Conservation (phyloP, 2,888 invertebrate genomes). For the Ferrisia virgata region DNA sequence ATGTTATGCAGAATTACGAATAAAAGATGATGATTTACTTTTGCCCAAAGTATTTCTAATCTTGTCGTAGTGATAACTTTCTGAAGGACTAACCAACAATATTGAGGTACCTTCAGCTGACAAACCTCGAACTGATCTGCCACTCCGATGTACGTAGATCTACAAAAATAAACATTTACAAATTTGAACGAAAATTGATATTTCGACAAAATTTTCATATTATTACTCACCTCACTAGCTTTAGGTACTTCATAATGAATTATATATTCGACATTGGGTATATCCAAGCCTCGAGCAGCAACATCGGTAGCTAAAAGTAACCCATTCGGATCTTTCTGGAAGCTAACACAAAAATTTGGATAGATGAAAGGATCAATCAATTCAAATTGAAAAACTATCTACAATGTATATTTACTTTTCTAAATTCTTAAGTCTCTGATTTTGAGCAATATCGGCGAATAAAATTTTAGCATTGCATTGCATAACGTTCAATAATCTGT, state of each 20-base stretch:
- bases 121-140: slow-evolving; percentile 88
- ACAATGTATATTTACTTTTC: slow-evolving; percentile 67
- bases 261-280: slow-evolving; percentile 89
- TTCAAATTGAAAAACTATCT: too few species aligned
- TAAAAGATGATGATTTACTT: slow-evolving; percentile 10
- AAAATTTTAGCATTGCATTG: slow-evolving; percentile 72
- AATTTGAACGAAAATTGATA: neutral
- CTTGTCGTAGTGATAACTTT: slow-evolving; percentile 56
- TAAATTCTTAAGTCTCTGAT: slow-evolving; percentile 87
- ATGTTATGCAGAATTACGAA: too few species aligned
- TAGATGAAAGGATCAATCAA: too few species aligned
- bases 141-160: slow-evolving; percentile 95
- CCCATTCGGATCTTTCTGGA: slow-evolving; percentile 64
- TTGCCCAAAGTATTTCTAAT: slow-evolving; percentile 27
- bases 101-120: slow-evolving; percentile 79
- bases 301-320: slow-evolving; percentile 88
- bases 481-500: slow-evolving; percentile 55
- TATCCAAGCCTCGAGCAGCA: slow-evolving; percentile 94
- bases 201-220: neutral
- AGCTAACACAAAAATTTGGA: slow-evolving; percentile 46
- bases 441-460: slow-evolving; percentile 89
- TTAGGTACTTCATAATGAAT: slow-evolving; percentile 95
- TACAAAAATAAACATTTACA: slow-evolving; percentile 52
- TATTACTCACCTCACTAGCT: slow-evolving; percentile 72
- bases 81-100: slow-evolving; percentile 84